phyloP scores from a whole-genome alignment of 2,113 vertebrate species.

The Hypanus sabinus region DNA sequence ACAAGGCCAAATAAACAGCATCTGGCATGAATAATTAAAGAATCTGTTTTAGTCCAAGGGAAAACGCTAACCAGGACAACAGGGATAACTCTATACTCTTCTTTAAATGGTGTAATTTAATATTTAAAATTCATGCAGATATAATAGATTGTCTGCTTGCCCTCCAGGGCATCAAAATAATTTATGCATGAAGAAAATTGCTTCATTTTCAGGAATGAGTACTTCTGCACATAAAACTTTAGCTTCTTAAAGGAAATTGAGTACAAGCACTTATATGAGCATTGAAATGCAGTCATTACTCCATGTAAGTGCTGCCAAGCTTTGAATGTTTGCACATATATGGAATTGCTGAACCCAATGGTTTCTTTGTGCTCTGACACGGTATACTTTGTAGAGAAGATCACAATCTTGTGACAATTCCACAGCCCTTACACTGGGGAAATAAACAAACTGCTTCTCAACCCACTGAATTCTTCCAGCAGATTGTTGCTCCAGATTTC shows the following conservation, averaged over 20 bases:
- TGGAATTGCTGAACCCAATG: too few species aligned
- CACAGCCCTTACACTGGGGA: too few species aligned
- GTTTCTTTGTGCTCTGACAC: too few species aligned
- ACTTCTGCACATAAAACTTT: neutral
- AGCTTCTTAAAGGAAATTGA: neutral
- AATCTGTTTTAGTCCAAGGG: neutral
- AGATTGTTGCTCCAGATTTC: too few species aligned
- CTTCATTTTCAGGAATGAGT: neutral
- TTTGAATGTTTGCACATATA: too few species aligned
- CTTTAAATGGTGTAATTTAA: neutral
- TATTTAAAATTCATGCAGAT: neutral
- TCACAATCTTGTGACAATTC: too few species aligned
- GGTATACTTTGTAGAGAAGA: too few species aligned
- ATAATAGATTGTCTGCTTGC: slow-evolving; percentile 3
- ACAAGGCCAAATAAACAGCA: neutral
- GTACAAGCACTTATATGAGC: neutral
- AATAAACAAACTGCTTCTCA: too few species aligned
- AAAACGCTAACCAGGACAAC: neutral
- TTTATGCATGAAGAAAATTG: neutral
- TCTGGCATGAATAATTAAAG: neutral
- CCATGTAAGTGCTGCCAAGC: too few species aligned
- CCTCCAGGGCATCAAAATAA: neutral
- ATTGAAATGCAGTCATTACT: too few species aligned
- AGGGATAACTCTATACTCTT: neutral
- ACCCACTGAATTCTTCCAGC: too few species aligned